These are phyloP conservation scores for Agrilus mali DNA, from an alignment of 2,888 invertebrate species.

Conservation along the genomic window DNA sequence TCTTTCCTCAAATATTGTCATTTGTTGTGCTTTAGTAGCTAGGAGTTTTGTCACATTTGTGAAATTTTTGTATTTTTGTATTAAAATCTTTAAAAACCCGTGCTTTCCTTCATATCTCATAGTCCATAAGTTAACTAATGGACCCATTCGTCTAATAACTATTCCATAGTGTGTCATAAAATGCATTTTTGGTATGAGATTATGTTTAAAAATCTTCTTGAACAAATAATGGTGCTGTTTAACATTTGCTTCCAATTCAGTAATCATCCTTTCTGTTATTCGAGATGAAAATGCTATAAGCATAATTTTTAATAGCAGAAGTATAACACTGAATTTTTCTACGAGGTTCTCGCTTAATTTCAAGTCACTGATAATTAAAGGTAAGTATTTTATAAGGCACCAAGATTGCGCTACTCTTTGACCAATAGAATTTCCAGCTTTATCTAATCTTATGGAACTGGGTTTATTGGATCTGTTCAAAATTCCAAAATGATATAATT, in stretches of 20 bases:
- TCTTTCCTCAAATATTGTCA: too few relatives aligned
- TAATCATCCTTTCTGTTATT: too few relatives aligned
- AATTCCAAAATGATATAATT: background rate
- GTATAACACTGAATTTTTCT: too few relatives aligned
- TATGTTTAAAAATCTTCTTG: background rate
- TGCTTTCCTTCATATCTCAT: conserved; percentile 4
- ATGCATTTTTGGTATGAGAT: background rate
- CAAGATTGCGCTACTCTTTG: conserved; percentile 1
- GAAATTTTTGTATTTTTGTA: background rate
- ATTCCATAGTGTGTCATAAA: conserved; percentile 1
- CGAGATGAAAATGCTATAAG: too few relatives aligned
- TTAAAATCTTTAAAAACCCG: background rate
- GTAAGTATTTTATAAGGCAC: background rate
- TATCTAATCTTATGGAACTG: conserved; percentile 1
- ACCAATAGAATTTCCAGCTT: conserved; percentile 1
- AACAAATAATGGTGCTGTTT: background rate
- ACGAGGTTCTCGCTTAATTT: too few relatives aligned
- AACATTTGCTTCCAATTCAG: too few relatives aligned
- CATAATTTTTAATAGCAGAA: too few relatives aligned
- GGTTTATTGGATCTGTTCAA: background rate
- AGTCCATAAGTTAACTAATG: conserved; percentile 1
- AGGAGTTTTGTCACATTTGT: background rate
- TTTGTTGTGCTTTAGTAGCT: too few relatives aligned
- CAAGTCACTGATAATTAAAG: too few relatives aligned
- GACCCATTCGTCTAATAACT: background rate